phyloP scores from a whole-genome alignment of 2,797 vertebrate genomes.

The Enteromius argenteus region DNA sequence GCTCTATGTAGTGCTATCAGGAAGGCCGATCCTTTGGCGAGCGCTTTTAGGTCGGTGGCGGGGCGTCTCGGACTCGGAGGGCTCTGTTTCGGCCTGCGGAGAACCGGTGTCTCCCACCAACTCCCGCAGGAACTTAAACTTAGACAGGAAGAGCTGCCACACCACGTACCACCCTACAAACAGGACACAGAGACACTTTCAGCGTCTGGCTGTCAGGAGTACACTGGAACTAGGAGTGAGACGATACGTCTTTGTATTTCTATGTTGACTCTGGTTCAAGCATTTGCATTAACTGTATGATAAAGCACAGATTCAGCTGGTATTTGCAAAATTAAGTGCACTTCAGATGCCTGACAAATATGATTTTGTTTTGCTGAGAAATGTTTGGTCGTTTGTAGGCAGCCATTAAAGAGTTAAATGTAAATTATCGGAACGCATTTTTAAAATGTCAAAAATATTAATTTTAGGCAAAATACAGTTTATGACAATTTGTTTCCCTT shows the following conservation, averaged over 20 bases:
- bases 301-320: not conserved
- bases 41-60: conserved; percentile 81
- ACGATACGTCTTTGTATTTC: not conserved
- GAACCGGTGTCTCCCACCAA: conserved; percentile 91
- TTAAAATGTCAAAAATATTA: not conserved
- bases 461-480: not conserved
- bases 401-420: not conserved
- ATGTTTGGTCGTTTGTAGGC: not conserved
- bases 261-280: not conserved
- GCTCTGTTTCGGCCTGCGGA: conserved; percentile 86
- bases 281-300: not conserved
- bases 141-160: conserved; percentile 97
- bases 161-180: conserved; percentile 96
- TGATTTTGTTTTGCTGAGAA: not conserved
- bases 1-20: conserved; percentile 71
- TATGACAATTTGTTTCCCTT: not conserved
- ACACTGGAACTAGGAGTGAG: not conserved
- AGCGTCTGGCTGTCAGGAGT: not conserved
- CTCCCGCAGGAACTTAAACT: conserved; percentile 98
- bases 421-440: not conserved
- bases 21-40: conserved; percentile 82
- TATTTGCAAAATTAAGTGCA: not conserved
- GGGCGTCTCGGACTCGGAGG: conserved; percentile 81
- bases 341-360: not conserved
- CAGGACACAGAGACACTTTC: not conserved